Evolutionary conservation across 2,113 vertebrate genomes (phyloP).

Genomic region (Apeltes quadracus): DNA sequence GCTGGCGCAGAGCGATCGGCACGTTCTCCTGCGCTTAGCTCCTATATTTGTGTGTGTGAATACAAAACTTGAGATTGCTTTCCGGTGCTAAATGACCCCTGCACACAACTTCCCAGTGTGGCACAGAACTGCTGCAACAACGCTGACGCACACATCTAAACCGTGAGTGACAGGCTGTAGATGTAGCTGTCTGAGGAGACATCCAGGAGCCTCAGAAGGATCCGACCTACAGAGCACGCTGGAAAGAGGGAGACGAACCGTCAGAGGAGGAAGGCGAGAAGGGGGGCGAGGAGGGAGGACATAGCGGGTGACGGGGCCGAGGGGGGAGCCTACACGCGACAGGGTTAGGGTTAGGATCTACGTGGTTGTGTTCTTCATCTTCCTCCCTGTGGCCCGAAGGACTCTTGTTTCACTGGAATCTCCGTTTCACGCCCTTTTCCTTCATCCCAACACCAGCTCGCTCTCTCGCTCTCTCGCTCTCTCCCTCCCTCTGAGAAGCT

Average conservation of each 20-base stretch:
- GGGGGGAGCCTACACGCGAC: slow-evolving; percentile 30
- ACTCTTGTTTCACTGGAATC: slow-evolving; percentile 64
- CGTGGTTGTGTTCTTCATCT: slow-evolving; percentile 22
- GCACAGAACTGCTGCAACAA: slow-evolving; percentile 32
- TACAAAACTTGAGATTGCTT: slow-evolving; percentile 53
- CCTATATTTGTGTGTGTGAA: slow-evolving; percentile 43
- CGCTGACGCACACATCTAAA: slow-evolving; percentile 37
- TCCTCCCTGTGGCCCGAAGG: slow-evolving; percentile 69
- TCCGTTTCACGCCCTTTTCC: slow-evolving; percentile 50
- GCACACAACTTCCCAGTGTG: slow-evolving; percentile 32
- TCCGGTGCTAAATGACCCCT: slow-evolving; percentile 63
- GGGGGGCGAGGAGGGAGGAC: slow-evolving; percentile 27
- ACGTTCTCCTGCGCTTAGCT: slow-evolving; percentile 34
- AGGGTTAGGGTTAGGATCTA: slow-evolving; percentile 31
- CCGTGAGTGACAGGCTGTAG: slow-evolving; percentile 49
- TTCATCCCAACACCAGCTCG: slow-evolving; percentile 50
- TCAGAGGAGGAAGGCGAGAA: slow-evolving; percentile 26
- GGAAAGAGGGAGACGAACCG: slow-evolving; percentile 45
- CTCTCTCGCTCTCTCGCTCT: slow-evolving; percentile 35
- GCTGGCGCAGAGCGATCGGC: slow-evolving; percentile 53
- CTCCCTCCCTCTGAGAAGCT: slow-evolving; percentile 54
- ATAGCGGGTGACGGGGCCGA: slow-evolving; percentile 18
- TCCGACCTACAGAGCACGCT: slow-evolving; percentile 51
- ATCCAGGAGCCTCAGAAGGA: slow-evolving; percentile 52
- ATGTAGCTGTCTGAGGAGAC: slow-evolving; percentile 49